phyloP scores from a whole-genome alignment of 1,140 invertebrate genomes.

The Latrodectus geometricus region DNA sequence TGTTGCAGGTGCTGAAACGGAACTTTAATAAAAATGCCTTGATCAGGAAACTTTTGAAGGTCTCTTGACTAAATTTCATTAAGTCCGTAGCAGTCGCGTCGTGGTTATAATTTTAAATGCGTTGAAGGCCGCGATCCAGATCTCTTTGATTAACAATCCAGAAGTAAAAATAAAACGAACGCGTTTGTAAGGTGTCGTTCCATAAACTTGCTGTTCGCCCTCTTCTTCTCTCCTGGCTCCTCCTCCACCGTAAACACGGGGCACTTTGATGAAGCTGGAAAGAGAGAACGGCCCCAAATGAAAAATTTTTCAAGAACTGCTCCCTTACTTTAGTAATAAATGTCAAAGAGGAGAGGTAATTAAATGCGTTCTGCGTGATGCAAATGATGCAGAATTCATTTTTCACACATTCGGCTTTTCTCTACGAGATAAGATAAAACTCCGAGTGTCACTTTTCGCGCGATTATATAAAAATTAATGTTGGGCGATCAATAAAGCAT shows the following conservation, averaged over 20 bases:
- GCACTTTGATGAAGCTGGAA: conserved; percentile 58
- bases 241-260: conserved; percentile 53
- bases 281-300: conserved; percentile 36
- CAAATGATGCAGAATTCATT: conserved; percentile 59
- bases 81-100: conserved; percentile 41
- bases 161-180: conserved; percentile 40
- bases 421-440: conserved; percentile 59
- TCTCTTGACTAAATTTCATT: conserved; percentile 61
- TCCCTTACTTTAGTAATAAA: conserved; percentile 62
- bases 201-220: conserved; percentile 9
- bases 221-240: conserved; percentile 11
- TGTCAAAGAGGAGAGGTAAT: conserved; percentile 61
- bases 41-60: conserved; percentile 56
- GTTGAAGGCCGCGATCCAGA: conserved; percentile 48
- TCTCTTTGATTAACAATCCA: conserved; percentile 60
- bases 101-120: conserved; percentile 62
- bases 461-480: conserved; percentile 61
- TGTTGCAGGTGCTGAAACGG: conserved; percentile 56
- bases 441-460: conserved; percentile 13
- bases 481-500: conserved; percentile 35
- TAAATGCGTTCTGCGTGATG: conserved; percentile 59
- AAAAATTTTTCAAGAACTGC: conserved; percentile 59
- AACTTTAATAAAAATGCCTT: conserved; percentile 62
- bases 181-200: conserved; percentile 40
- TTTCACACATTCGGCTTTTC: conserved; percentile 24